Evolutionary conservation across 2,113 vertebrate genomes (phyloP), one percentile per base, ranked within the genome.

Genomic region (Psittacula cyanocephala): DNA sequence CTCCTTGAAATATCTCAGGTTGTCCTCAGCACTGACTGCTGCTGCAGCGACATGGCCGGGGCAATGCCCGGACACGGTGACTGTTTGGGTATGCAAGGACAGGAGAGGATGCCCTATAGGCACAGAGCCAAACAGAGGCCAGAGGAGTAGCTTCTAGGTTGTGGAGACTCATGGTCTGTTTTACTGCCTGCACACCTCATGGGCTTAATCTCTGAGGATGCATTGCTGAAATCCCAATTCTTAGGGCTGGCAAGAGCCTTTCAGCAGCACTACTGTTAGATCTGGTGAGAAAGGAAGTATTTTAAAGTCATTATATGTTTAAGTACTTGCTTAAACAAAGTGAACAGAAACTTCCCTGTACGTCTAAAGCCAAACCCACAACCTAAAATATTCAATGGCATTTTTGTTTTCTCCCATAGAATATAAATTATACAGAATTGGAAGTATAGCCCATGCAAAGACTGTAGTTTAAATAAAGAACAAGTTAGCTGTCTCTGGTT

Each of bases 101-200:
- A 18, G n/a, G 55, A 3, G 4, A 46, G 55, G 31, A 29, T 4
- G 11, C 24, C n/a, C 29, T 27, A 1, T 1, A 20, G 22, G 44
- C 5, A 22, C 1, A 0, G 23, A 43, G 62, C 22, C 0, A 0
- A 39, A 16, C 2, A 2, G 39, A 46, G 25, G 43, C 15, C 74
- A 88, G 63, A 82, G 27, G 10, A 57, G 13, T 4, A 69, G 57
- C 20, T 88, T 74, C 50, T 9, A 49, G 50, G 13, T 20, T 64
- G 15, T n/a, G 33, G 31, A 81, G 39, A 78, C 3, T 31, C 60
- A 92, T 18, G 43, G 37, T 62, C 31, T 37, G 10, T 41, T 89
- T 62, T 70, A 59, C 37, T 43, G 62, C 47, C 43, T 81, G 62
- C 31, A 74, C 18, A 74, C 24, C 62, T 47, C 74, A 14, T 4